phyloP scores from a whole-genome alignment of 2,888 invertebrate species.

The Mythimna ferrago region DNA sequence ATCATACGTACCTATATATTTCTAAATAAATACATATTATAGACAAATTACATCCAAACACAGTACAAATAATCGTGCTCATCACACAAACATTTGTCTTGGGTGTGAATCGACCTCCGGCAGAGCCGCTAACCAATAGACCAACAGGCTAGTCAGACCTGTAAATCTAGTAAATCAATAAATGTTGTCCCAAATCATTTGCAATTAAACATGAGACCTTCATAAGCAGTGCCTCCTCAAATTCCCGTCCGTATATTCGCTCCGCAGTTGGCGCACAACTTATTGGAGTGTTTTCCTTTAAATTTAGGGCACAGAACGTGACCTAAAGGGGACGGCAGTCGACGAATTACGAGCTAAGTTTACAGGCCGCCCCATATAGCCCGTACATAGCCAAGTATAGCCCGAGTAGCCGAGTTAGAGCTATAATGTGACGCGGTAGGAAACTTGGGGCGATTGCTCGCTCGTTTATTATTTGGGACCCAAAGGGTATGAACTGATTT shows the following conservation, averaged over 20 bases:
- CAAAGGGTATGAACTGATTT: slow-evolving; percentile 52
- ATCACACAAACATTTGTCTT: too few species aligned
- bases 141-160: too few species aligned
- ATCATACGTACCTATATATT: too few species aligned
- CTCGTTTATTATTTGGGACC: slow-evolving; percentile 59
- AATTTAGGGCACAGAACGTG: slow-evolving; percentile 86
- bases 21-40: too few species aligned
- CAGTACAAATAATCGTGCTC: too few species aligned
- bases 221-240: slow-evolving; percentile 9
- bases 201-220: too few species aligned
- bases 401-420: slow-evolving; percentile 38
- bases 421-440: slow-evolving; percentile 66
- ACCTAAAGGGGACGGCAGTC: slow-evolving; percentile 78
- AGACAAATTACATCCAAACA: too few species aligned
- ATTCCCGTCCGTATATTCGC: slow-evolving; percentile 39
- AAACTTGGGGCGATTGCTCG: slow-evolving; percentile 60
- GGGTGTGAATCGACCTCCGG: too few species aligned
- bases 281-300: slow-evolving; percentile 86
- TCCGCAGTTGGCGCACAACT: slow-evolving; percentile 76
- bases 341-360: slow-evolving; percentile 84
- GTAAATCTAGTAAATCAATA: too few species aligned
- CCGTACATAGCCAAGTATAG: slow-evolving; percentile 50
- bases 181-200: too few species aligned
- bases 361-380: slow-evolving; percentile 72
- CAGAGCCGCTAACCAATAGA: too few species aligned